Evolutionary conservation across 1,140 invertebrate species (phyloP).

Genomic region (Sycophila sp.): DNA sequence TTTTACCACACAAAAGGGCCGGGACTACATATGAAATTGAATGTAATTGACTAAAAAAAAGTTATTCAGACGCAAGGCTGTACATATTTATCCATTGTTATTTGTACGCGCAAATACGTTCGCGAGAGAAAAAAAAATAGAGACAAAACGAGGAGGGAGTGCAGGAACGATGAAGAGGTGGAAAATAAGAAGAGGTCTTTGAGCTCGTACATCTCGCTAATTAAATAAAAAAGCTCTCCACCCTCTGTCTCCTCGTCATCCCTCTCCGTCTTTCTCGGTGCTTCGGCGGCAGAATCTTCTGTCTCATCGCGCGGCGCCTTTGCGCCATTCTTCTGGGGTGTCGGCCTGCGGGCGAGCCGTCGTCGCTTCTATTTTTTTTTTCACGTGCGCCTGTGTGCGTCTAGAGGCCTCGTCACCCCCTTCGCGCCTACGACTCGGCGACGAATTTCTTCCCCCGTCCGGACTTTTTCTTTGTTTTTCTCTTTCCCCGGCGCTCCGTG

Average conservation of each 20-base stretch:
- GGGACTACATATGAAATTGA: no score
- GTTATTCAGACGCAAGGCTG: no score
- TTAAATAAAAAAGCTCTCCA: constrained; percentile 57
- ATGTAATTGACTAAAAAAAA: no score
- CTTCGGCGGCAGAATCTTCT: constrained; percentile 19
- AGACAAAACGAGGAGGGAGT: no score
- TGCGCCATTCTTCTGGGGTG: constrained; percentile 53
- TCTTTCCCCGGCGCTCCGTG: constrained; percentile 14
- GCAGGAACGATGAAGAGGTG: no score
- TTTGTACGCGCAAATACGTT: no score
- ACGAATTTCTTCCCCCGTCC: neutral
- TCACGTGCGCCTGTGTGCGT: neutral
- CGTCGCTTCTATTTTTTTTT: constrained; percentile 26
- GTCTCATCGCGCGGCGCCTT: constrained; percentile 16
- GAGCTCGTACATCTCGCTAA: constrained; percentile 58
- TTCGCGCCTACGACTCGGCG: no score
- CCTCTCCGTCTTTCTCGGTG: constrained; percentile 8
- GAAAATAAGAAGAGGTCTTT: constrained; percentile 46
- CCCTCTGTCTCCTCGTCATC: constrained; percentile 10
- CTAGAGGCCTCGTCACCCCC: no score
- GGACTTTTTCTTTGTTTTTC: neutral
- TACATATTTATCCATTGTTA: no score
- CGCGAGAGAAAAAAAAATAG: constrained; percentile 19
- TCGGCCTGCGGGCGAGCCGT: constrained; percentile 51
- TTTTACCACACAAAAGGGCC: no score